Evolutionary conservation across 2,888 invertebrate genomes (phyloP), one percentile per base, ranked within the genome.

Genomic region (Protodeltote pygarga): DNA sequence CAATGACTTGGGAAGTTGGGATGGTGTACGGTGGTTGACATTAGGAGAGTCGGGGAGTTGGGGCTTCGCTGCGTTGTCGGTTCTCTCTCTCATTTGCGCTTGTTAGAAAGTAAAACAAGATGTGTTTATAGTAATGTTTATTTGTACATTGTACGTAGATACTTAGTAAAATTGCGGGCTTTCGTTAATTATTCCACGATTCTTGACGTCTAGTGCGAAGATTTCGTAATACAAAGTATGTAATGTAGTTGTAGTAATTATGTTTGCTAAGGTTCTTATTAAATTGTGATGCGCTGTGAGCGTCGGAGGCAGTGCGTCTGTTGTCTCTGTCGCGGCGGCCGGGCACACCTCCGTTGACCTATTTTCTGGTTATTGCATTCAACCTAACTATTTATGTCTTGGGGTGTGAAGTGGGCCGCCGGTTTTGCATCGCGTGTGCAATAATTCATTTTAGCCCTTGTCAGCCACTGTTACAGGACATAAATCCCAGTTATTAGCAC

Each of bases 341-440:
- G 86, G 90, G 88, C 91, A 87, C 90, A 90, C 91, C 91, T 90
- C 89, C 83, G 83, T 79, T 92, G 92, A 92, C 92, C 92, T 91
- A 92, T 91, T 87, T 92, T 89, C 92, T 88, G 87, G 83, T 81
- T 91, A 89, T 81, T 92, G 90, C 90, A 90, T 91, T 79, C 83
- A 80, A 84, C 79, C 82, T 87, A 85, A 83, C 84, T 90, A 90
- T 89, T 88, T 88, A 86, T 85, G 84, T 86, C 81, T 81, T 75
- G 72, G 86, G 86, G 80, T 85, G 82, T 77, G 81, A 88, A 84
- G 70, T 87, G 79, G 89, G 86, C 74, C 83, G 78, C 79, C 81
- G 79, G 83, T 81, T 80, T 77, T 83, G 83, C 81, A 81, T 75
- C 72, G 61, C 61, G 51, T 68, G 69, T 83, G 83, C 81, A 81